Base-by-base conservation (phyloP, 2,888 invertebrate species). In the Melinaea menophilus region DNA sequence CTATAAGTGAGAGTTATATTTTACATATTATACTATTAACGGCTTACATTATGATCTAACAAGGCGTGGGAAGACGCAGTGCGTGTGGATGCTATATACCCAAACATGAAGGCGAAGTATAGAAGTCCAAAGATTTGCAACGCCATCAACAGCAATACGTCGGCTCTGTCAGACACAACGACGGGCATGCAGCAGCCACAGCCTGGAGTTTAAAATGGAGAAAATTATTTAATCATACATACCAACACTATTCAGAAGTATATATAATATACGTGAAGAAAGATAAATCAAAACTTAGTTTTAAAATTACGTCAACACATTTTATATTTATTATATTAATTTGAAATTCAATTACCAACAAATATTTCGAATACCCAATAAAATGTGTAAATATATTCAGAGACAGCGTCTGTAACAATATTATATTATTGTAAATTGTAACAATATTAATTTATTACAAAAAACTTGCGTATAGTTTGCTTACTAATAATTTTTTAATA, bases 91-190 rank as follows among this genome's bases (percentile, higher is more conserved):
- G 88, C 82, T 0, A 90, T 83, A 59, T 88, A 87, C n/a, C 88
- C 90, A 13, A 82, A 86, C 89, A 89, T 90, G 64, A 86, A 88
- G 0, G 87, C 88, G 59, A 89, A 90, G 70, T 87, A 90, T 0
- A 90, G 73, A 51, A 79, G 72, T 0, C 89, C 86, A 0, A 73
- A 67, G 33, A 89, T 73, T 69, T 84, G 81, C 4, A 90, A 65
- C 0, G 59, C 48, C 77, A 85, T 84, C 22, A 78, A 74, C 56
- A 88, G 64, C 79, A 79, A 81, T 13, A 79, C 74, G 58, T 88
- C 79, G 0, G 78, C 74, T 22, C 69, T 71, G 62, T 79, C 80
- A 0, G 75, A 62, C 37, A 81, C 71, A 1, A 71, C 64, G 3
- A 81, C 72, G 0, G 87, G 80, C 1, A 84, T 85, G 58, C 88